Percentiles rank a stretch among this genome's conserved stretches.
phyloP scores from a whole-genome alignment of 1,140 invertebrate genomes.

The Ceratina calcarata region DNA sequence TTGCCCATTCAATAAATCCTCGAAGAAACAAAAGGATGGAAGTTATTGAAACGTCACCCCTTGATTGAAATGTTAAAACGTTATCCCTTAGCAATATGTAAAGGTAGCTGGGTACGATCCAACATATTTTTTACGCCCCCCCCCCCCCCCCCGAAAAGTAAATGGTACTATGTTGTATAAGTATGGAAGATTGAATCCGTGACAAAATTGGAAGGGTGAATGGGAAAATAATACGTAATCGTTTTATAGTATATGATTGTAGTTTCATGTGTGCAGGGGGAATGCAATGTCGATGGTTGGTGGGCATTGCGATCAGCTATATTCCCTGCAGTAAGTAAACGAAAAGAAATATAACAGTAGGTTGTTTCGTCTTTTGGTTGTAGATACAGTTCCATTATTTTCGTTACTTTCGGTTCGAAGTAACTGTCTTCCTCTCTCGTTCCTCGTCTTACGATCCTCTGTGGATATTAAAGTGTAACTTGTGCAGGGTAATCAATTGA shows the following conservation, averaged over 20 bases:
- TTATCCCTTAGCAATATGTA: not conserved
- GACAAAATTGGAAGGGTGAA: constrained; percentile 3
- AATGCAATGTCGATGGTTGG: constrained; percentile 80
- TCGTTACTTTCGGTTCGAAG: constrained; percentile 29
- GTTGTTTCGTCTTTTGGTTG: constrained; percentile 53
- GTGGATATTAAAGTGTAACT: constrained; percentile 1
- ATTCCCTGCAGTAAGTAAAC: constrained; percentile 81
- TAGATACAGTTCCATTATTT: constrained; percentile 31
- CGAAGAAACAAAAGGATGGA: no score
- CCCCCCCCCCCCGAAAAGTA: not conserved
- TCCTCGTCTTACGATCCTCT: not conserved
- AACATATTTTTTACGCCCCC: not conserved
- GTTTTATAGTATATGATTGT: constrained; percentile 72
- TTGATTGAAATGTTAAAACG: not conserved
- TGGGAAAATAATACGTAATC: constrained; percentile 37
- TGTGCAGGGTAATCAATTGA: not conserved
- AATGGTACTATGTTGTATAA: not conserved
- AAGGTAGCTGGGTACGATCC: not conserved
- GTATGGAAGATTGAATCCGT: not conserved
- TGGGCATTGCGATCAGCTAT: constrained; percentile 81
- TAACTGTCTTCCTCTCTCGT: constrained; percentile 6
- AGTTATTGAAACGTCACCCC: no score
- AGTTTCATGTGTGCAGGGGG: constrained; percentile 80
- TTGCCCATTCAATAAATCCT: no score
- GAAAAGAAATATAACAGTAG: constrained; percentile 65